These are phyloP conservation scores for Alectura lathami DNA, from an alignment of 2,113 vertebrate species.

Conservation along the genomic window DNA sequence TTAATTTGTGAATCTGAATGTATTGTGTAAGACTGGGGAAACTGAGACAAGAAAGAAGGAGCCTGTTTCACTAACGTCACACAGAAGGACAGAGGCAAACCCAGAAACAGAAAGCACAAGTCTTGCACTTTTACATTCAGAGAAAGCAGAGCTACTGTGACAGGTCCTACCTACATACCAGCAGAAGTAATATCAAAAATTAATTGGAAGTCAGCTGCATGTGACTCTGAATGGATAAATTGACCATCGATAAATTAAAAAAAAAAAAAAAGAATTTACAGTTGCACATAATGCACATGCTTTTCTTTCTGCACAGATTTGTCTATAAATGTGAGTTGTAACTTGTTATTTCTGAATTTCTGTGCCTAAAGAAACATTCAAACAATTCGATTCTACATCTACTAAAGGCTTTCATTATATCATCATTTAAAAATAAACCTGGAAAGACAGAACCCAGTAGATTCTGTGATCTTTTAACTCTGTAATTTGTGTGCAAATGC, in stretches of 20 bases:
- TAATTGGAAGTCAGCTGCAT: background rate
- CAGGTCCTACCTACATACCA: background rate
- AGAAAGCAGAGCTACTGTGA: background rate
- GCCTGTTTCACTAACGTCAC: background rate
- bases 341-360: background rate
- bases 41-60: background rate
- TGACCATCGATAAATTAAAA: background rate
- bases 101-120: background rate
- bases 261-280: background rate
- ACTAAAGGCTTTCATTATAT: background rate
- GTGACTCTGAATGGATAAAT: background rate
- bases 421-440: background rate
- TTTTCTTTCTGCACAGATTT: background rate
- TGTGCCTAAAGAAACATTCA: background rate
- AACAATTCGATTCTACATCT: background rate
- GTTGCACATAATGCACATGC: background rate
- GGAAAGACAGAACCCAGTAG: background rate
- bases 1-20: background rate
- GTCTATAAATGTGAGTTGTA: background rate
- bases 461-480: background rate
- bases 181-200: slow-evolving; percentile 7
- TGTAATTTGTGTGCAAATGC: background rate
- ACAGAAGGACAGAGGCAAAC: background rate
- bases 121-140: background rate
- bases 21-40: background rate